phyloP scores from a whole-genome alignment of 2,113 vertebrate genomes.

The Vireo altiloquus region DNA sequence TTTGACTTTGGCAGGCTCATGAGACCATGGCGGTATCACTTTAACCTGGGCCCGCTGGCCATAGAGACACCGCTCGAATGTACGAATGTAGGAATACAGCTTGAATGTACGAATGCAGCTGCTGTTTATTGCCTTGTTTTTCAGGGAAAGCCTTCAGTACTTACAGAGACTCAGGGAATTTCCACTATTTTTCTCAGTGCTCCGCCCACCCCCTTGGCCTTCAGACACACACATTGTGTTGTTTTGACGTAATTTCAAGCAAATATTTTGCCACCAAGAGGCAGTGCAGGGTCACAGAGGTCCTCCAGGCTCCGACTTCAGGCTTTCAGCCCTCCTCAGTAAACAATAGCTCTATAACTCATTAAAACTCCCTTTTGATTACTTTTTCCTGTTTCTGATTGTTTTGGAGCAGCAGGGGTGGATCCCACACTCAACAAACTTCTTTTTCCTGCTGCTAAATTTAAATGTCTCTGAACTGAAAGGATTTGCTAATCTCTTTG shows the following conservation, averaged over 20 bases:
- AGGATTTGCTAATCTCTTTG: background rate
- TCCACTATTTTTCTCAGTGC: constrained; percentile 68
- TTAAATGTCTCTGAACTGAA: constrained; percentile 73
- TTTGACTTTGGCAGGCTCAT: background rate
- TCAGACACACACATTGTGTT: constrained; percentile 65
- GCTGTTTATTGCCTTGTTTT: constrained; percentile 58
- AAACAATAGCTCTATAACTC: constrained; percentile 85
- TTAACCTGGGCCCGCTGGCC: background rate
- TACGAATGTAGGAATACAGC: background rate
- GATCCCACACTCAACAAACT: constrained; percentile 67
- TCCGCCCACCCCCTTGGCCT: constrained; percentile 4
- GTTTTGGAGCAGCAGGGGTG: constrained; percentile 75
- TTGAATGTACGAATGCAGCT: background rate
- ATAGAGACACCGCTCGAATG: accelerated
- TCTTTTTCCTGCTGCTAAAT: constrained; percentile 77
- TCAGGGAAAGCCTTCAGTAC: constrained; percentile 55
- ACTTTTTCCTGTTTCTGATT: constrained; percentile 89
- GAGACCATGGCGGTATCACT: background rate
- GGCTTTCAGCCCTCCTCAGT: constrained; percentile 46
- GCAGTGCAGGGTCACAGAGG: constrained; percentile 67
- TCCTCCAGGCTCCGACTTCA: constrained; percentile 40
- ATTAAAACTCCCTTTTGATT: constrained; percentile 82
- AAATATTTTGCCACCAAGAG: constrained; percentile 68
- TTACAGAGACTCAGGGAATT: constrained; percentile 62
- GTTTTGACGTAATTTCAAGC: constrained; percentile 75